Conservation (phyloP, 1,140 invertebrate genomes). For the Thaumatotibia leucotreta region DNA sequence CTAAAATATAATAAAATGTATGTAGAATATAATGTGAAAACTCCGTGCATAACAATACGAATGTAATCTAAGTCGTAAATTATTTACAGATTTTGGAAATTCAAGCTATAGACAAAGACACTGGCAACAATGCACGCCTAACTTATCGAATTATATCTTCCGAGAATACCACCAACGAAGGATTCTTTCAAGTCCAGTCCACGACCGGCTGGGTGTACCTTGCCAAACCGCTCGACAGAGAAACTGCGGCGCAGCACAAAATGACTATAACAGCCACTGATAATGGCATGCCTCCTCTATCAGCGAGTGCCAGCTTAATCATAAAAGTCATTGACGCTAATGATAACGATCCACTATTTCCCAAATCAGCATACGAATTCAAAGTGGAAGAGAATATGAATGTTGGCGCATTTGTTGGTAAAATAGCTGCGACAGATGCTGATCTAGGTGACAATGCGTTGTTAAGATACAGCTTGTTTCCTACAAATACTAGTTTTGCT, state of each 20-base stretch:
- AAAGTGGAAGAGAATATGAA: conserved; percentile 91
- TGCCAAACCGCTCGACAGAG: conserved; percentile 86
- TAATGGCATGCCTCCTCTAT: conserved; percentile 90
- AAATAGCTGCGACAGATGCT: conserved; percentile 86
- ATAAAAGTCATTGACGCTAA: conserved; percentile 94
- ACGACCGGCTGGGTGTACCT: conserved; percentile 93
- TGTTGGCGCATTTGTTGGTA: conserved; percentile 86
- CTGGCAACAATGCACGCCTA: conserved; percentile 94
- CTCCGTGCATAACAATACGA: no score
- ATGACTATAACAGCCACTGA: conserved; percentile 90
- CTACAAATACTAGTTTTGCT: conserved; percentile 88
- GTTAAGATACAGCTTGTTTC: conserved; percentile 88
- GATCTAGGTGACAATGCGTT: conserved; percentile 91
- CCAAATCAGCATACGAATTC: conserved; percentile 86
- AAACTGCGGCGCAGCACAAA: conserved; percentile 84
- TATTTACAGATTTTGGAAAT: conserved; percentile 87
- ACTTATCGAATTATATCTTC: conserved; percentile 85
- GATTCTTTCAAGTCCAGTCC: conserved; percentile 91
- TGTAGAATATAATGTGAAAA: not conserved
- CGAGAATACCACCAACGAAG: conserved; percentile 55
- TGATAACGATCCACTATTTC: conserved; percentile 93
- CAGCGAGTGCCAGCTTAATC: conserved; percentile 86
- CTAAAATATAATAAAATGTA: no score
- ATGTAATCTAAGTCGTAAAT: not conserved
- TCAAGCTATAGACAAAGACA: conserved; percentile 92